Conservation (phyloP, 2,797 vertebrate genomes). For the Lacerta agilis region DNA sequence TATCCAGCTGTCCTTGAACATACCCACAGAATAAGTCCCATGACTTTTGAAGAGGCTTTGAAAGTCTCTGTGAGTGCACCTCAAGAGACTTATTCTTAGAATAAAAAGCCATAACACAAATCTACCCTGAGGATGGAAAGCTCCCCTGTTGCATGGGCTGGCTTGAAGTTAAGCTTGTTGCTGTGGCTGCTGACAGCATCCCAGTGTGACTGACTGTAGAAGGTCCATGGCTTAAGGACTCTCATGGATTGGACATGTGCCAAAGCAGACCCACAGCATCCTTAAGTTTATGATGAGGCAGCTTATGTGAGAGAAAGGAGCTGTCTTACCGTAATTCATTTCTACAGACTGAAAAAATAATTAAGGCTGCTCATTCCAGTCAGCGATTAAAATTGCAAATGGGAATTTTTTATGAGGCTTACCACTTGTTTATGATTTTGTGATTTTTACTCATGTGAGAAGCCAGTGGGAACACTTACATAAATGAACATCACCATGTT, state of each 20-base stretch:
- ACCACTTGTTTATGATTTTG: background rate
- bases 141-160: background rate
- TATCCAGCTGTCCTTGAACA: background rate
- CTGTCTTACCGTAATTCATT: background rate
- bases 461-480: too few relatives aligned
- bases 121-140: conserved; percentile 1
- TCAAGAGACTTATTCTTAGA: background rate
- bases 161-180: background rate
- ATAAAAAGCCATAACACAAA: background rate
- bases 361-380: background rate
- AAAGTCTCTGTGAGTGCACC: background rate
- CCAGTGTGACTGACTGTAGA: background rate
- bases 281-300: background rate
- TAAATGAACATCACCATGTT: background rate
- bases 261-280: background rate
- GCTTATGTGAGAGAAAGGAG: background rate
- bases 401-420: background rate
- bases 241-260: background rate
- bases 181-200: background rate
- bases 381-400: background rate
- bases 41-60: background rate
- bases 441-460: background rate
- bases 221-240: background rate
- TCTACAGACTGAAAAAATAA: background rate
- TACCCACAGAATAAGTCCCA: background rate